A percentile compares a stretch with the other conserved stretches of the same genome.
phyloP scores from a whole-genome alignment of 2,888 invertebrate genomes.

The Helobdella robusta region DNA sequence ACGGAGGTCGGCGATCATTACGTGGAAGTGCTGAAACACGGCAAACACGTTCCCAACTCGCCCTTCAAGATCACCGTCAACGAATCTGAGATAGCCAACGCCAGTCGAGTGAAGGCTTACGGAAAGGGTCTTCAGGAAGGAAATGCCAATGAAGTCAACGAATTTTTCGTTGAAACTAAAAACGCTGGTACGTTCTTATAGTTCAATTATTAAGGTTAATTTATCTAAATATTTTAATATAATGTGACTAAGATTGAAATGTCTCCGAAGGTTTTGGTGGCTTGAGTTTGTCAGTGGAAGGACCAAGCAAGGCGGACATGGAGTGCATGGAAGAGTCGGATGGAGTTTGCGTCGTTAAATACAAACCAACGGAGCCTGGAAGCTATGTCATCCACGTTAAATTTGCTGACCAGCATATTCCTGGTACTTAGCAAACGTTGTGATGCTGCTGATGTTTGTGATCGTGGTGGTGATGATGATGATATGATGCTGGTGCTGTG shows the following conservation, averaged over 20 bases:
- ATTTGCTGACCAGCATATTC: conserved; percentile 64
- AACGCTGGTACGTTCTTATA: conserved; percentile 64
- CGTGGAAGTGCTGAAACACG: conserved; percentile 75
- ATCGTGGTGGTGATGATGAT: too few relatives aligned
- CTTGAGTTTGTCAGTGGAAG: conserved; percentile 83
- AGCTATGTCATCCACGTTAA: conserved; percentile 91
- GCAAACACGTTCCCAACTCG: conserved; percentile 81
- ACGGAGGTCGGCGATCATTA: conserved; percentile 84
- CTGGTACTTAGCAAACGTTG: conserved; percentile 40
- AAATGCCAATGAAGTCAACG: conserved; percentile 80
- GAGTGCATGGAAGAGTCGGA: conserved; percentile 64
- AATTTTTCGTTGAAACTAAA: conserved; percentile 85
- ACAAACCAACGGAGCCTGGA: conserved; percentile 86
- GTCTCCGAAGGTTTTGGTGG: conserved; percentile 66
- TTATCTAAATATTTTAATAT: neutral
- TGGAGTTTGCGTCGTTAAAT: conserved; percentile 74
- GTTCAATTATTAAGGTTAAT: neutral
- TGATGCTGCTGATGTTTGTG: too few relatives aligned
- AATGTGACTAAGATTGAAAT: neutral
- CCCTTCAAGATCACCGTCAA: conserved; percentile 93
- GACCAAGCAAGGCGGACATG: conserved; percentile 81
- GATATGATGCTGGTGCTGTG: too few relatives aligned
- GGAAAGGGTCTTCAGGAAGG: conserved; percentile 79
- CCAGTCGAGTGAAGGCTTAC: conserved; percentile 82
- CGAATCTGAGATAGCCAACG: conserved; percentile 86